phyloP scores from a whole-genome alignment of 2,888 invertebrate species.

The Orchestes rusci region DNA sequence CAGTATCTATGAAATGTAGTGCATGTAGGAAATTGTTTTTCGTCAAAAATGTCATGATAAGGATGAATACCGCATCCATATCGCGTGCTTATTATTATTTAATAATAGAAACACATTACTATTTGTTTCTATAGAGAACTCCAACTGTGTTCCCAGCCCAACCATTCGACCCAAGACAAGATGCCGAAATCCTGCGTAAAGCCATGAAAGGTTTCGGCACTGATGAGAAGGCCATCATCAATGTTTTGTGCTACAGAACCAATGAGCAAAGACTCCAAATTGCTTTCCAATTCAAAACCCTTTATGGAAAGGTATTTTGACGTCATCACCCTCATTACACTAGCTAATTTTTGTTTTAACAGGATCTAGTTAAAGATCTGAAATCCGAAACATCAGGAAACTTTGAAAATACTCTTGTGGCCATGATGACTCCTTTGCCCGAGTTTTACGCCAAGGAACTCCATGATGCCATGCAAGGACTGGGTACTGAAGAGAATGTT shows the following conservation, averaged over 20 bases:
- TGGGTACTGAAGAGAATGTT: constrained; percentile 78
- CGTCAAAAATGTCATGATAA: no score
- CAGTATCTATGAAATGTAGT: no score
- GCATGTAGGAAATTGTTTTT: no score
- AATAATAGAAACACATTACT: no score
- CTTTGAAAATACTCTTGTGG: constrained; percentile 76
- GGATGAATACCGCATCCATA: no score
- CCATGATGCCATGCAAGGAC: constrained; percentile 74
- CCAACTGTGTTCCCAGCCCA: constrained; percentile 72
- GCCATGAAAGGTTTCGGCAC: constrained; percentile 93
- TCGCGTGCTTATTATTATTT: no score
- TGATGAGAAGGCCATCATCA: constrained; percentile 83
- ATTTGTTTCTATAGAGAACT: constrained; percentile 51
- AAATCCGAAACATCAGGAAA: constrained; percentile 85
- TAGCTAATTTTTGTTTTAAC: constrained; percentile 4
- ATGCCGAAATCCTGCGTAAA: constrained; percentile 74
- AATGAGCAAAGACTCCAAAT: constrained; percentile 83
- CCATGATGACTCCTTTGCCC: constrained; percentile 76
- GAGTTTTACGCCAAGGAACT: constrained; percentile 80
- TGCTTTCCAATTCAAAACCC: constrained; percentile 71
- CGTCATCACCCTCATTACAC: background rate
- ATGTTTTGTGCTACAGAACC: constrained; percentile 72
- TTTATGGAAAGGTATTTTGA: constrained; percentile 71
- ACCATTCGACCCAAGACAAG: constrained; percentile 69
- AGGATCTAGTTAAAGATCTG: constrained; percentile 70